Evolutionary conservation across 1,140 invertebrate genomes (phyloP).

Genomic region (Panonychus citri): DNA sequence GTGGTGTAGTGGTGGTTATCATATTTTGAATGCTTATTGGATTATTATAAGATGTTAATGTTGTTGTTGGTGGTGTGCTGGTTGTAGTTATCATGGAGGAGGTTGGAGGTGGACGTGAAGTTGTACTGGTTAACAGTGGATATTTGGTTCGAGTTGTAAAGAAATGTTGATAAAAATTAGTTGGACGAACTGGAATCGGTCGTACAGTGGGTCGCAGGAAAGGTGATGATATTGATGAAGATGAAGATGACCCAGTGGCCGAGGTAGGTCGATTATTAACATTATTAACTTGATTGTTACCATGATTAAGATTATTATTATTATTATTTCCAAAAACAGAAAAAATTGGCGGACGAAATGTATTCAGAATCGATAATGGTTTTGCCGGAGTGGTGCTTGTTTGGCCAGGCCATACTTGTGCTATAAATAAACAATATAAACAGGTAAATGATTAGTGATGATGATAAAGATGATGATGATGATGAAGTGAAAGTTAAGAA

Average conservation of each 20-base stretch:
- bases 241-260: neutral
- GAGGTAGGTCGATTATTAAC: neutral
- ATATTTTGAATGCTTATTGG: conserved; percentile 6
- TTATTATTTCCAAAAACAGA: conserved; percentile 5
- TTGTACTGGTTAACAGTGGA: neutral
- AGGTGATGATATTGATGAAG: neutral
- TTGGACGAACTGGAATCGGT: conserved; percentile 1
- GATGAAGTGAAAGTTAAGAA: too few species aligned
- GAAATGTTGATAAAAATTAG: neutral
- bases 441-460: neutral
- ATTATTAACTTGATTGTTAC: neutral
- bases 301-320: neutral
- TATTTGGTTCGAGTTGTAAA: neutral
- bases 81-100: conserved; percentile 17
- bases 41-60: conserved; percentile 10
- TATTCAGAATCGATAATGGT: conserved; percentile 1
- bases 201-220: neutral
- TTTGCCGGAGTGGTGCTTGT: neutral
- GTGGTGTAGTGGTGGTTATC: neutral
- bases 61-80: conserved; percentile 15
- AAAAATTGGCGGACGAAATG: conserved; percentile 8
- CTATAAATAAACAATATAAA: neutral
- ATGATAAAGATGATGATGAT: neutral
- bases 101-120: conserved; percentile 12
- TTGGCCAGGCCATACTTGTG: conserved; percentile 3